A percentile compares a stretch with the other conserved stretches of the same genome.
These are phyloP conservation scores for Pandion haliaetus DNA, from an alignment of 2,113 vertebrate genomes.

Conservation along the genomic window DNA sequence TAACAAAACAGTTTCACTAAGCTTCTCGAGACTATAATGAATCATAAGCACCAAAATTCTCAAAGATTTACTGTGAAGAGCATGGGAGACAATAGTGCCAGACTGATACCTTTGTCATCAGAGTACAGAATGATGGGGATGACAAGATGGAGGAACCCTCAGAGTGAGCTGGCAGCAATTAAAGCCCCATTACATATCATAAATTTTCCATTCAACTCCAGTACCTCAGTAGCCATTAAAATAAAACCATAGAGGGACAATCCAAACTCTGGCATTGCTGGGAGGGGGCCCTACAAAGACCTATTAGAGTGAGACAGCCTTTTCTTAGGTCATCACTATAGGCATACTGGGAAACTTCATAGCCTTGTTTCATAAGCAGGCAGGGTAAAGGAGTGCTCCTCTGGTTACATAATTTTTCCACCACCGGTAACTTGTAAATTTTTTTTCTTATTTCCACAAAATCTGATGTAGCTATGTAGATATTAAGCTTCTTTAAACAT, in stretches of 20 bases:
- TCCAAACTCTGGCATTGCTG: neutral
- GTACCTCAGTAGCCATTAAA: neutral
- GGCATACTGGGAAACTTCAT: neutral
- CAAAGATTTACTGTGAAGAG: neutral
- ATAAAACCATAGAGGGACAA: neutral
- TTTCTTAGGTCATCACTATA: neutral
- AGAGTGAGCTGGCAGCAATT: neutral
- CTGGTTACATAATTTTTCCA: neutral
- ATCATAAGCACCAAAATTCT: neutral
- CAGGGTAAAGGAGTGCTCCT: neutral
- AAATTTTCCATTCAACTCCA: neutral
- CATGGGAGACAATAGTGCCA: neutral
- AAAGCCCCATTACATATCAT: neutral
- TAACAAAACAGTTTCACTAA: neutral
- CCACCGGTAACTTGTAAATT: neutral
- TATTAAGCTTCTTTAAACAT: neutral
- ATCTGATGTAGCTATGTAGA: neutral
- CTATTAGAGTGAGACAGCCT: neutral
- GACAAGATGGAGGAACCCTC: neutral
- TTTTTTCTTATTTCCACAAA: neutral
- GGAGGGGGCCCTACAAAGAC: neutral
- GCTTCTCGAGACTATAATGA: neutral
- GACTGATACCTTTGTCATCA: neutral
- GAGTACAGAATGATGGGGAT: neutral
- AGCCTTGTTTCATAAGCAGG: neutral